phyloP scores from a whole-genome alignment of 2,113 vertebrate species.

The Lampris megalopsis region DNA sequence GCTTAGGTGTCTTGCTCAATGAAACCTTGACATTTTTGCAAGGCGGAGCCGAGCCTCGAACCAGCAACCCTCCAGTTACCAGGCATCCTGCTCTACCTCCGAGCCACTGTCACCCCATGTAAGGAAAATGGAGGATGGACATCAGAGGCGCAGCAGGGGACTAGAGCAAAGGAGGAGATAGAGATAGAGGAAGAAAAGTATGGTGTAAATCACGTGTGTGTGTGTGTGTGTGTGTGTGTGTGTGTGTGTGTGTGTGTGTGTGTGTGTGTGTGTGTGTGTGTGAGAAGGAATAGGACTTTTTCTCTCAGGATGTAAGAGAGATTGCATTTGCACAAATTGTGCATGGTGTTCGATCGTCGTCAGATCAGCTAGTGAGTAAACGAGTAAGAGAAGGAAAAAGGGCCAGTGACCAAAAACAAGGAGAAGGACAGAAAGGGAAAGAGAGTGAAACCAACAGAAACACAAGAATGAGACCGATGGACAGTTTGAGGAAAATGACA shows the following conservation, averaged over 20 bases:
- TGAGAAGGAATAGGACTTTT: background rate
- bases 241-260: background rate
- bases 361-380: constrained; percentile 1
- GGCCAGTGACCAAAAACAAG: background rate
- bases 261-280: background rate
- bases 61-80: no score
- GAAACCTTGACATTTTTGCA: no score
- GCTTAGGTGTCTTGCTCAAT: no score
- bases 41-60: no score
- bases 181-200: background rate
- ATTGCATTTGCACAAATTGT: constrained; percentile 1
- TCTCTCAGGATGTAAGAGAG: background rate
- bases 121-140: background rate
- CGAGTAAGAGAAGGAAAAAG: background rate
- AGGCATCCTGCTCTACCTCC: no score
- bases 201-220: background rate
- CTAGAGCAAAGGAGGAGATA: constrained; percentile 2
- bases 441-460: constrained; percentile 10
- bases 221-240: background rate
- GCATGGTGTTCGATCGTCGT: background rate
- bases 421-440: background rate
- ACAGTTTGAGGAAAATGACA: no score
- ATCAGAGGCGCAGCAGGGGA: constrained; percentile 31
- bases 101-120: no score
- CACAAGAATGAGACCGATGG: no score